These are phyloP conservation scores for Melanchra persicariae DNA, from an alignment of 2,888 invertebrate genomes.

Conservation along the genomic window DNA sequence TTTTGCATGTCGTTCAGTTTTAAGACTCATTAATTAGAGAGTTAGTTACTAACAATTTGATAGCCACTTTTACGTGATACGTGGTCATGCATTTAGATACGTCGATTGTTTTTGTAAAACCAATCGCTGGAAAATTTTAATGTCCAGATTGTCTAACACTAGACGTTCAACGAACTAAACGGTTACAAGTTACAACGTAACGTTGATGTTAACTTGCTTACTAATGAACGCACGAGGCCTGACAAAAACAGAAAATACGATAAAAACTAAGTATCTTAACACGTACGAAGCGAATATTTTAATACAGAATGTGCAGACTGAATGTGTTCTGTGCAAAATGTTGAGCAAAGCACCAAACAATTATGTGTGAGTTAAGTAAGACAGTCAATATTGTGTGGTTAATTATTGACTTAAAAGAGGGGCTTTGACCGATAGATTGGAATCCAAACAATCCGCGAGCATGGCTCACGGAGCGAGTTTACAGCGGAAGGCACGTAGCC, in stretches of 20 bases:
- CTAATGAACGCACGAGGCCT: slow-evolving; percentile 34
- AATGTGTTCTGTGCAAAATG: slow-evolving; percentile 35
- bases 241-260: slow-evolving; percentile 47
- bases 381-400: slow-evolving; percentile 50
- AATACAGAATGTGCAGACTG: slow-evolving; percentile 36
- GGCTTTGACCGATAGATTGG: slow-evolving; percentile 70
- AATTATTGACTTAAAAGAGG: slow-evolving; percentile 60
- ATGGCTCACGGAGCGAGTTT: slow-evolving; percentile 70
- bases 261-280: slow-evolving; percentile 42
- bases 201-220: slow-evolving; percentile 25
- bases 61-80: slow-evolving; percentile 18
- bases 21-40: not conserved
- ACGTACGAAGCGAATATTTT: slow-evolving; percentile 41
- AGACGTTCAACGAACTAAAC: slow-evolving; percentile 54
- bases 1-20: slow-evolving; percentile 19
- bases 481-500: slow-evolving; percentile 84
- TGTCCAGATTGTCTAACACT: slow-evolving; percentile 6
- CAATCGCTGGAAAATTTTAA: slow-evolving; percentile 7
- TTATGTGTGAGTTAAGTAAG: slow-evolving; percentile 48
- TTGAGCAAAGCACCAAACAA: slow-evolving; percentile 23
- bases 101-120: slow-evolving; percentile 4
- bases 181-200: slow-evolving; percentile 26
- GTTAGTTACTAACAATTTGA: not conserved
- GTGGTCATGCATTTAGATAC: slow-evolving; percentile 10
- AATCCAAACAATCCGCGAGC: slow-evolving; percentile 79